Percentiles rank a stretch among this genome's conserved stretches.
These are phyloP conservation scores for Sebastes reedi DNA, from an alignment of 2,797 vertebrate species.

Conservation along the genomic window DNA sequence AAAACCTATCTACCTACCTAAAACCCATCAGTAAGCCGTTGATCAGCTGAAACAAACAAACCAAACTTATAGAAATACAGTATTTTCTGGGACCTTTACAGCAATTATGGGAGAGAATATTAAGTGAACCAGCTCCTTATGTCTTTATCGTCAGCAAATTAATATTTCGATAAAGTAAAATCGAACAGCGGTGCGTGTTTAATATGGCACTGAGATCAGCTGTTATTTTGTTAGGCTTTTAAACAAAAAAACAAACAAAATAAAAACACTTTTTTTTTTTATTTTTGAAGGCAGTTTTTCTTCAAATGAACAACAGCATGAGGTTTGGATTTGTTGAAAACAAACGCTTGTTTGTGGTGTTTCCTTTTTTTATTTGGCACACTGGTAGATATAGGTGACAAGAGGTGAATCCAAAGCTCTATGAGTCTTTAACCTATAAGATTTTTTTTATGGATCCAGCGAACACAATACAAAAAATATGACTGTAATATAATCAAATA, in stretches of 20 bases:
- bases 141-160: background rate
- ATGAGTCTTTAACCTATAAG: rapidly evolving
- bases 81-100: background rate
- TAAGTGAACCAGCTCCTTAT: background rate
- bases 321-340: background rate
- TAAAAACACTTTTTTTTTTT: background rate
- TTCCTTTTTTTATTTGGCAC: slow-evolving; percentile 36
- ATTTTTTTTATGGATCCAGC: background rate
- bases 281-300: background rate
- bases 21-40: too few species aligned
- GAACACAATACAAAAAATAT: background rate
- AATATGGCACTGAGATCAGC: slow-evolving; percentile 43
- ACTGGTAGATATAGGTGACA: slow-evolving; percentile 5
- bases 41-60: background rate
- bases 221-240: background rate
- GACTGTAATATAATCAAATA: background rate
- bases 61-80: background rate
- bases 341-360: background rate
- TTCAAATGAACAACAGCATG: background rate
- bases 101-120: background rate
- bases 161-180: background rate
- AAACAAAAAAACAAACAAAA: background rate
- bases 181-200: background rate
- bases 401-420: background rate
- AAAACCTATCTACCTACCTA: too few species aligned